Evolutionary conservation across 2,888 invertebrate species (phyloP).

Genomic region (Eupithecia tripunctaria): DNA sequence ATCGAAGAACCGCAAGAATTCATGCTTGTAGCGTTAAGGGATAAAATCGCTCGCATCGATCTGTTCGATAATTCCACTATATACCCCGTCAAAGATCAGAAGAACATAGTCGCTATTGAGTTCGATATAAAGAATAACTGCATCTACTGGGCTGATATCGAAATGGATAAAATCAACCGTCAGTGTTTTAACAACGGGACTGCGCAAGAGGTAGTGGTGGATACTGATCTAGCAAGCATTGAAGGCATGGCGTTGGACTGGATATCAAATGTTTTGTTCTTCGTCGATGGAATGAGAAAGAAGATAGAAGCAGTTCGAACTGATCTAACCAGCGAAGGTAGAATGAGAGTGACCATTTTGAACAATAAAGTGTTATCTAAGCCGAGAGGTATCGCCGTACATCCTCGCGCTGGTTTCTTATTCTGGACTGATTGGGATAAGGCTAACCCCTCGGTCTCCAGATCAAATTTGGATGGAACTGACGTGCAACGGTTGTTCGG

Average conservation of each 20-base stretch:
- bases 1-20: conserved; percentile 89
- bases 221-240: conserved; percentile 90
- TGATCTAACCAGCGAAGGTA: conserved; percentile 82
- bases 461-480: conserved; percentile 91
- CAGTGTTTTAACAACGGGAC: conserved; percentile 90
- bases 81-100: conserved; percentile 88
- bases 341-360: conserved; percentile 91
- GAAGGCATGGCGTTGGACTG: conserved; percentile 96
- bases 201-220: conserved; percentile 88
- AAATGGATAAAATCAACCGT: conserved; percentile 90
- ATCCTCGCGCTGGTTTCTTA: conserved; percentile 90
- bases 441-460: conserved; percentile 89
- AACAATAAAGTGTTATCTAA: conserved; percentile 87
- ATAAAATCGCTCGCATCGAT: conserved; percentile 89
- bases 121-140: conserved; percentile 93
- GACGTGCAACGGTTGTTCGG: conserved; percentile 87
- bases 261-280: conserved; percentile 93
- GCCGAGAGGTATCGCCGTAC: conserved; percentile 92
- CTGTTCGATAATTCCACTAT: conserved; percentile 85
- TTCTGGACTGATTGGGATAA: conserved; percentile 96
- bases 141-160: conserved; percentile 95
- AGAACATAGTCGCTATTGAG: conserved; percentile 93
- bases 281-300: conserved; percentile 91
- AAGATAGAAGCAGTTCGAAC: conserved; percentile 93
- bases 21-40: conserved; percentile 90